These are phyloP conservation scores for Fissipunctia ypsillon DNA, from an alignment of 2,888 invertebrate genomes.

Conservation along the genomic window DNA sequence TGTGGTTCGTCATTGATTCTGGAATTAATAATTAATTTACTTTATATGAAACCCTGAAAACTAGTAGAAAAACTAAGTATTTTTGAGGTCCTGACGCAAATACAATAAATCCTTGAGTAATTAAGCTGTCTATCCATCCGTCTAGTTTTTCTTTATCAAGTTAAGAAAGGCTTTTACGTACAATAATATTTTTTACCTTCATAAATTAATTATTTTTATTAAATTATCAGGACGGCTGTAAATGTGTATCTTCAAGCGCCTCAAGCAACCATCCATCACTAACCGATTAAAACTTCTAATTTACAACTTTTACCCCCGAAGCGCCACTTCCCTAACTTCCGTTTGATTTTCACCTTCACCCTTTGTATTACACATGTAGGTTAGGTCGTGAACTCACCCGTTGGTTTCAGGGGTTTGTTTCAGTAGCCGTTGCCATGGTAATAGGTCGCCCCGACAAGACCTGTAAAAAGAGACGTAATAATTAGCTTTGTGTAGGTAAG, in stretches of 20 bases:
- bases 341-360: conserved; percentile 61
- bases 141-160: not conserved
- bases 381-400: conserved; percentile 77
- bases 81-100: not conserved
- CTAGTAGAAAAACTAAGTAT: not conserved
- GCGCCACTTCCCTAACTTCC: conserved; percentile 53
- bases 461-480: conserved; percentile 72
- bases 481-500: conserved; percentile 20
- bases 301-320: conserved; percentile 27
- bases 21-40: too few relatives aligned
- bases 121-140: not conserved
- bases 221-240: not conserved
- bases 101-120: not conserved
- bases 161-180: not conserved
- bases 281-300: conserved; percentile 3
- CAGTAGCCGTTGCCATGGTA: conserved; percentile 85
- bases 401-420: conserved; percentile 86
- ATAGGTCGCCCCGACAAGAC: conserved; percentile 84
- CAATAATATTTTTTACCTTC: not conserved
- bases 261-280: conserved; percentile 1
- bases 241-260: conserved; percentile 1
- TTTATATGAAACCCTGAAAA: not conserved
- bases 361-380: conserved; percentile 60
- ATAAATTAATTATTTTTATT: not conserved
- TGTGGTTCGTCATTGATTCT: too few relatives aligned